Percentiles rank a stretch among this genome's conserved stretches.
phyloP scores from a whole-genome alignment of 1,140 invertebrate species.

The Halesus radiatus region DNA sequence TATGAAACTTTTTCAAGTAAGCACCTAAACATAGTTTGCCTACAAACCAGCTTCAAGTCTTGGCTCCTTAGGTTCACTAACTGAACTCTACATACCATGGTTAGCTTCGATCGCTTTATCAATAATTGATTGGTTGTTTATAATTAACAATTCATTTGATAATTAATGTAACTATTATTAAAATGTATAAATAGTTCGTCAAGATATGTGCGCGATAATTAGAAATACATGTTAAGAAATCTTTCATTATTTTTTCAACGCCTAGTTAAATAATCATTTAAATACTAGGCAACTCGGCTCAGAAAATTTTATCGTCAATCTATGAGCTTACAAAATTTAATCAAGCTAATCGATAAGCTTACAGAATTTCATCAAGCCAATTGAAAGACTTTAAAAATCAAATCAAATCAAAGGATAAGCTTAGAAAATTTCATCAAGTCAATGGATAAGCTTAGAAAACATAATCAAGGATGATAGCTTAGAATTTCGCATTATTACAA shows the following conservation, averaged over 20 bases:
- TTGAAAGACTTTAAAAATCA: too few species aligned
- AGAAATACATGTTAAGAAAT: background rate
- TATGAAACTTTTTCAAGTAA: background rate
- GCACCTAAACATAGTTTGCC: background rate
- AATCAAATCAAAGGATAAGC: too few species aligned
- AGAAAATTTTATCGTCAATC: too few species aligned
- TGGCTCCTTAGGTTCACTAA: conserved; percentile 1
- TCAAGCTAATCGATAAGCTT: too few species aligned
- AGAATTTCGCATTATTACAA: too few species aligned
- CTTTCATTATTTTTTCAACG: background rate
- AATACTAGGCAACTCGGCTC: too few species aligned
- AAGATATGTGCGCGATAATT: conserved; percentile 8
- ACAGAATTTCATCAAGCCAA: too few species aligned
- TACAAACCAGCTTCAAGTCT: conserved; percentile 3
- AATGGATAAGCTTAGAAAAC: too few species aligned
- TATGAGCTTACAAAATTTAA: too few species aligned
- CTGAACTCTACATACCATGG: background rate
- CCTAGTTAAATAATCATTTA: too few species aligned
- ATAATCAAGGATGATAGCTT: too few species aligned
- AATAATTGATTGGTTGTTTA: conserved; percentile 1
- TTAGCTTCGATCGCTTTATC: background rate
- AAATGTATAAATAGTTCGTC: background rate
- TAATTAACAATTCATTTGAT: background rate
- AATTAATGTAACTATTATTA: background rate
- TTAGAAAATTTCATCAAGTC: too few species aligned